A percentile compares a stretch with the other conserved stretches of the same genome.
phyloP scores from a whole-genome alignment of 2,888 invertebrate genomes.

The Lithophane leautieri region DNA sequence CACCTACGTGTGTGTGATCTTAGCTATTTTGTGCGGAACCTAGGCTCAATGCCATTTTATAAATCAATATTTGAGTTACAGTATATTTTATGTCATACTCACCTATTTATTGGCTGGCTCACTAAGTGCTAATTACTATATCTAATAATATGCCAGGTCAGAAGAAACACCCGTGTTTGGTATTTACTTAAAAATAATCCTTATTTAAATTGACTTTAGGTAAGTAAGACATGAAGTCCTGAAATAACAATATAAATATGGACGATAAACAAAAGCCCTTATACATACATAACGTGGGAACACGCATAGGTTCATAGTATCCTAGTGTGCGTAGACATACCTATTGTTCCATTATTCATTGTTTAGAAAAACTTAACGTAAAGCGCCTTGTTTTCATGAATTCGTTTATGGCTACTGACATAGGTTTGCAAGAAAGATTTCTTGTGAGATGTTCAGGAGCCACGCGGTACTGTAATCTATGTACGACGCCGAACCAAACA shows the following conservation, averaged over 20 bases:
- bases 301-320: not conserved
- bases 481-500: conserved; percentile 57
- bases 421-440: conserved; percentile 60
- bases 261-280: conserved; percentile 41
- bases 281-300: conserved; percentile 11
- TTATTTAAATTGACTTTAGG: conserved; percentile 1
- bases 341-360: conserved; percentile 39
- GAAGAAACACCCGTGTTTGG: conserved; percentile 1
- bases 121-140: not conserved
- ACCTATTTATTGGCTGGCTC: not conserved
- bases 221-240: not conserved
- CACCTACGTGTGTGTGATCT: conserved; percentile 31
- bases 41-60: conserved; percentile 36
- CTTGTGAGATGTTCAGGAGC: conserved; percentile 44
- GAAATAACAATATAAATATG: conserved; percentile 5
- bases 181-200: not conserved
- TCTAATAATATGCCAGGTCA: not conserved
- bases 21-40: conserved; percentile 29
- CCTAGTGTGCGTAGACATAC: not conserved
- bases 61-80: conserved; percentile 37
- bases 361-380: conserved; percentile 46
- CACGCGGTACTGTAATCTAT: conserved; percentile 68
- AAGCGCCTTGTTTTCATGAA: conserved; percentile 24
- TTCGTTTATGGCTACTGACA: conserved; percentile 60
- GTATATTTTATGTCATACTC: conserved; percentile 25